Evolutionary conservation across 2,888 invertebrate genomes (phyloP).

Genomic region (Parapristionchus giblindavisi): DNA sequence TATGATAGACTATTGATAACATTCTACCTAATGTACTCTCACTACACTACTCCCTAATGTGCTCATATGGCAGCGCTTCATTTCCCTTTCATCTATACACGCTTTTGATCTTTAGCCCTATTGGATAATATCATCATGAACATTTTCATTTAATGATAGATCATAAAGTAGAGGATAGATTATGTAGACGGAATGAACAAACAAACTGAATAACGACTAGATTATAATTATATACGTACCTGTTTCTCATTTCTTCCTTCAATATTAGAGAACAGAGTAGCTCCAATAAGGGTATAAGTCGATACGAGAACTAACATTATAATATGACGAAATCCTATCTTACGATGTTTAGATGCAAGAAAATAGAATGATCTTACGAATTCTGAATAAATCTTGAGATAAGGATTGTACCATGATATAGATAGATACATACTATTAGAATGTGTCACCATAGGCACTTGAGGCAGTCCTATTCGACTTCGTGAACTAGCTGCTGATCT

Average conservation of each 20-base stretch:
- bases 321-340: constrained; percentile 53
- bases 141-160: too few relatives aligned
- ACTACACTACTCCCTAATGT: too few relatives aligned
- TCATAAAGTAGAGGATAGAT: too few relatives aligned
- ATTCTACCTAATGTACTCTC: too few relatives aligned
- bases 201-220: too few relatives aligned
- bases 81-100: too few relatives aligned
- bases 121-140: too few relatives aligned
- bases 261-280: constrained; percentile 51
- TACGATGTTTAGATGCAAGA: constrained; percentile 51
- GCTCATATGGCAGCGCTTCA: too few relatives aligned
- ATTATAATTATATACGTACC: constrained; percentile 33
- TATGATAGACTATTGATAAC: too few relatives aligned
- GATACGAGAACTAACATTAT: constrained; percentile 49
- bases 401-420: too few relatives aligned
- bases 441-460: constrained; percentile 5
- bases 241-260: constrained; percentile 51
- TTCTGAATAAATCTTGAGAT: constrained; percentile 41
- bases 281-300: constrained; percentile 50
- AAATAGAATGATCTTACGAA: constrained; percentile 54
- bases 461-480: constrained; percentile 33
- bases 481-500: constrained; percentile 16
- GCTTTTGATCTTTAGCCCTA: too few relatives aligned
- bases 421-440: constrained; percentile 8
- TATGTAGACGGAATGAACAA: too few relatives aligned